Evolutionary conservation across 2,113 vertebrate genomes (phyloP).

Genomic region (Falco punctatus): DNA sequence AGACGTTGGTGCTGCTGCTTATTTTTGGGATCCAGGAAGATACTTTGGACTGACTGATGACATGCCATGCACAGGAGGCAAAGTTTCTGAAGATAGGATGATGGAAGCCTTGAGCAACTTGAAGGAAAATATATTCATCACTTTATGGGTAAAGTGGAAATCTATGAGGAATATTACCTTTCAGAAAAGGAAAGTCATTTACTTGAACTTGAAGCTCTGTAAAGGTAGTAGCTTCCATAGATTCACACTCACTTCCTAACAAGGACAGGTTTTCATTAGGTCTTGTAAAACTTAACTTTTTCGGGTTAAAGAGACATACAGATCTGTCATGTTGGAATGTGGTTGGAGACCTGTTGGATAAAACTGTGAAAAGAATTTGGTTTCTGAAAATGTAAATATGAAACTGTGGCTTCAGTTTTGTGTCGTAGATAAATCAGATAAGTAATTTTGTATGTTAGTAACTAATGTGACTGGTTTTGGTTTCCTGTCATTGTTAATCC

Average conservation of each 20-base stretch:
- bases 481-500: not conserved
- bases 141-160: constrained; percentile 25
- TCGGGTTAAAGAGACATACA: accelerated
- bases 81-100: not conserved
- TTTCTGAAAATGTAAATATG: not conserved
- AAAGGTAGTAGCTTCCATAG: not conserved
- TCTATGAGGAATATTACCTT: constrained; percentile 17
- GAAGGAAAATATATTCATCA: not conserved
- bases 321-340: not conserved
- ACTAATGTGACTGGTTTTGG: not conserved
- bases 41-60: not conserved
- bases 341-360: not conserved
- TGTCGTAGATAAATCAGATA: not conserved
- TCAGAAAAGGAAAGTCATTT: not conserved
- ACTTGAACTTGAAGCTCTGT: not conserved
- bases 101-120: not conserved
- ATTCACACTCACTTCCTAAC: not conserved
- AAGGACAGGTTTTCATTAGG: not conserved
- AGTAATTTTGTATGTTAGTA: not conserved
- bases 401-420: not conserved
- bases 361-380: not conserved
- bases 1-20: not conserved
- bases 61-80: not conserved
- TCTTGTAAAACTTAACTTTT: not conserved
- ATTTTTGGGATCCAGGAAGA: not conserved